phyloP scores from a whole-genome alignment of 2,113 vertebrate species.

The Nibea coibor region DNA sequence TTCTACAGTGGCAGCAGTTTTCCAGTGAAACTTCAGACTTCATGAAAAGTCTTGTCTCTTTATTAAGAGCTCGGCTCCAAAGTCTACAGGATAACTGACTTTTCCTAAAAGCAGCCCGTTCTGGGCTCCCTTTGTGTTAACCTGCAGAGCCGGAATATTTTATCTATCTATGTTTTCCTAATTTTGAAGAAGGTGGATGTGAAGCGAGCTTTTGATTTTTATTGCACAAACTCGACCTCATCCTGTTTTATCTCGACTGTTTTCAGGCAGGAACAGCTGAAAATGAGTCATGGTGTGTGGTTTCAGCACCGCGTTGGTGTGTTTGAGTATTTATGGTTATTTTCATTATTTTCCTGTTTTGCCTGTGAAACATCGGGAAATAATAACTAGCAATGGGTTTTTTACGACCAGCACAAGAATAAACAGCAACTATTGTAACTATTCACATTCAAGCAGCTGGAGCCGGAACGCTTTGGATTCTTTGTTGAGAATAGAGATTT shows the following conservation, averaged over 20 bases:
- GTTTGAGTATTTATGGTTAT: too few species aligned
- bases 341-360: background rate
- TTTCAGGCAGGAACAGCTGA: background rate
- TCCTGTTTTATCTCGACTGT: background rate
- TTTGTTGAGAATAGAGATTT: too few species aligned
- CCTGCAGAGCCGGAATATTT: background rate
- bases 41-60: slow-evolving; percentile 5
- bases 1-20: background rate
- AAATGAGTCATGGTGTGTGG: background rate
- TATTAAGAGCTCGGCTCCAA: background rate
- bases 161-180: background rate
- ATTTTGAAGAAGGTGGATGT: background rate
- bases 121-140: background rate
- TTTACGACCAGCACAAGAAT: background rate
- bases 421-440: background rate
- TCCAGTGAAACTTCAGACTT: background rate
- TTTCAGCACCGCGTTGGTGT: too few species aligned
- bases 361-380: background rate
- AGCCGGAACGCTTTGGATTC: too few species aligned
- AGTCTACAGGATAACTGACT: background rate
- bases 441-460: background rate
- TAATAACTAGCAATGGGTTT: background rate
- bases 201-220: background rate
- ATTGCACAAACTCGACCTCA: too few species aligned
- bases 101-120: background rate